Evolutionary conservation across 2,888 invertebrate species (phyloP), one percentile per base, ranked within the genome.

Genomic region (Vannuccia rotundouncinata): DNA sequence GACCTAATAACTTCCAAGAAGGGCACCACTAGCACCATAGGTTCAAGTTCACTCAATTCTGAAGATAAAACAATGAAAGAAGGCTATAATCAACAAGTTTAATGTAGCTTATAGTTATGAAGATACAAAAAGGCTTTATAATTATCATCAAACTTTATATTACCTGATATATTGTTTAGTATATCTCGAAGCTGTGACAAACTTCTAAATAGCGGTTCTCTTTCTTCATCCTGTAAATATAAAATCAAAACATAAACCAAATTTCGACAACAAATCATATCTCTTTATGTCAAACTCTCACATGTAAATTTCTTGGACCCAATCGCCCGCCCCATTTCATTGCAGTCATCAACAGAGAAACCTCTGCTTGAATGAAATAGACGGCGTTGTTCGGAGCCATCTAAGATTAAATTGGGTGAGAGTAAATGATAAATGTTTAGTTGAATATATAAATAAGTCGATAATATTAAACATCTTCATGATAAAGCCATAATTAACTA

Each of bases 1-100:
- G 97, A 95, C 83, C 95, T 91, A 82, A 99, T 95, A 0, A 99
- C 95, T 88, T 98, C 97, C 80, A 99, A 90, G 88, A 99, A 99
- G 0, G 99, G 98, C 59, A 87, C 85, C 29, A 90, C 84, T 83
- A 88, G 90, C 31, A 85, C 85, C 83, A 87, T 88, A 0, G 89
- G 87, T 78, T 88, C 87, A 45, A 89, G 83, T 81, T 89, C 88
- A 76, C 83, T 84, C 29, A 88, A 82, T 81, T 86, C 88, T 87
- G 81, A 22, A 74, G 77, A 75, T 17, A 45, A 13, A n/a, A n/a
- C n/a, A n/a, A n/a, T n/a, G n/a, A n/a, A n/a, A n/a, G n/a, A n/a
- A n/a, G n/a, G n/a, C n/a, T n/a, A n/a, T n/a, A n/a, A n/a, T n/a
- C n/a, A n/a, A n/a, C n/a, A n/a, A n/a, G n/a, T n/a, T n/a, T n/a